Conservation (phyloP, 2,113 vertebrate genomes). For the Dasypus novemcinctus region DNA sequence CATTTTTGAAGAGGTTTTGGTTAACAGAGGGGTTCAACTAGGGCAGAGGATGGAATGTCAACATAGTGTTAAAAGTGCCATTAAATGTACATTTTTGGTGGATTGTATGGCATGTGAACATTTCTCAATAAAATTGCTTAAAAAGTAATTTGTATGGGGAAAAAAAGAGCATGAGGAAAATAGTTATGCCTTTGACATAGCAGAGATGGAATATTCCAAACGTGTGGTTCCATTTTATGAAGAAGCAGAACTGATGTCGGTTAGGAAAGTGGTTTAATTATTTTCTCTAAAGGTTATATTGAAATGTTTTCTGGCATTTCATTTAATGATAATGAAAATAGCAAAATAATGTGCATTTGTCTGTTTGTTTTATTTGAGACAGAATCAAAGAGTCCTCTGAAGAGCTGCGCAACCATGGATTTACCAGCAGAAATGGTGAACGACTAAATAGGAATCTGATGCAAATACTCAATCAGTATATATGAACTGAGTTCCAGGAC, state of each 20-base stretch:
- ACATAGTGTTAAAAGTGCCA: too few relatives aligned
- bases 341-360: slow-evolving; percentile 79
- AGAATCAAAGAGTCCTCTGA: slow-evolving; percentile 74
- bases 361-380: slow-evolving; percentile 83
- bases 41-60: too few relatives aligned
- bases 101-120: too few relatives aligned
- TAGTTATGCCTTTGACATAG: slow-evolving; percentile 63
- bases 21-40: too few relatives aligned
- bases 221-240: slow-evolving; percentile 74
- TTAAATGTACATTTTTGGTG: too few relatives aligned
- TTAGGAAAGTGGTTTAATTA: slow-evolving; percentile 76
- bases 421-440: slow-evolving; percentile 73
- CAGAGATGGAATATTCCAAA: slow-evolving; percentile 64
- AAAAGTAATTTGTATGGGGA: too few relatives aligned
- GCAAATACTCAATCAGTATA: slow-evolving; percentile 76
- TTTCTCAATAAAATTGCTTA: too few relatives aligned
- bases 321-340: slow-evolving; percentile 80
- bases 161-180: slow-evolving; percentile 31
- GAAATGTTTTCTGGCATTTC: slow-evolving; percentile 77
- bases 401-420: slow-evolving; percentile 70
- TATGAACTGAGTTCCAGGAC: slow-evolving; percentile 81
- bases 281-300: slow-evolving; percentile 76
- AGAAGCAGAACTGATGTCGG: slow-evolving; percentile 75
- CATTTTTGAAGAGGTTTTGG: too few relatives aligned
- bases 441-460: slow-evolving; percentile 76